Base-by-base conservation (phyloP, 2,113 vertebrate species). In the Bucco capensis region DNA sequence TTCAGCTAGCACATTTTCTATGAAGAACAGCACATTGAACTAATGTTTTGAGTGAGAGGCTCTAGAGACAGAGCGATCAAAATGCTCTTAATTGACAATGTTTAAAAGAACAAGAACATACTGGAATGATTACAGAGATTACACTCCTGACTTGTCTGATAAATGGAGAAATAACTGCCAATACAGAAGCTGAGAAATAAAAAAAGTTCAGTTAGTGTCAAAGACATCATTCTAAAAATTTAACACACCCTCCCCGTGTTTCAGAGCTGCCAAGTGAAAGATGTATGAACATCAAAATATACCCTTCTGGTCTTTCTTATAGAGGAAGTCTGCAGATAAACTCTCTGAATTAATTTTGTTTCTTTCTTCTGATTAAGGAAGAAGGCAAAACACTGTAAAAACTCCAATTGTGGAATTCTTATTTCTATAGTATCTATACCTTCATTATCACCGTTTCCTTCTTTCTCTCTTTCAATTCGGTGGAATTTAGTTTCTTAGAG, bases 51-150 rank as follows among this genome's bases (percentile, higher is more conserved):
- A 76, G 40, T 54, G 58, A 91, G 56, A 90, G 46, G 16, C 46
- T 82, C 42, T 74, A 56, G 38, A 85, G 50, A 73, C 8, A 82
- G 60, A 70, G 38, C 0, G 1, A 85, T 89, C 46, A 90, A 92
- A 94, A 74, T 49, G 7, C 7, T 83, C 46, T 78, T 86, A 67
- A 86, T 37, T 90, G 83, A 76, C 18, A 80, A 16, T 58, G 25
- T 67, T 73, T 87, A 51, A 70, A 74, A 60, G 54, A 80, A 90
- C 10, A 90, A 95, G 92, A 84, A 8, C 30, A 38, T 51, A 64
- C 8, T 28, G 23, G 16, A 77, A 71, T 61, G 25, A 69, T 73
- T 69, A 35, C 5, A 61, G 30, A 79, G 10, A 69, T 67, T 66
- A 57, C 3, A 38, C 19, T 95, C 13, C 66, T 78, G 53, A 2